These are phyloP conservation scores for Euzophera pinguis DNA, from an alignment of 2,888 invertebrate species.

Conservation along the genomic window DNA sequence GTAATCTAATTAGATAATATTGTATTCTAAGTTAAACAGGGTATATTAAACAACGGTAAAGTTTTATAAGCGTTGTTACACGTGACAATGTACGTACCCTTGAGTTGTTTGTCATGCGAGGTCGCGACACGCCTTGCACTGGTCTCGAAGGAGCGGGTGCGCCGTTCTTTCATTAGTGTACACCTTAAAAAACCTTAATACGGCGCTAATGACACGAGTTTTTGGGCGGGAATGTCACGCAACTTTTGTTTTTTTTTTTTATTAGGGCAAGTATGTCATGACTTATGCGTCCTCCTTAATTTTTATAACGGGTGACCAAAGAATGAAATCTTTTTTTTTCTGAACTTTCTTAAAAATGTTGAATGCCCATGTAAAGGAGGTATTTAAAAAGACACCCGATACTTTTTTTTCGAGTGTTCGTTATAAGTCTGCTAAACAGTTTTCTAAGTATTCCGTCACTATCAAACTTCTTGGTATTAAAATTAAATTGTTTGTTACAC, in stretches of 20 bases:
- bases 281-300: slow-evolving; percentile 2
- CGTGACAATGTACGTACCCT: slow-evolving; percentile 23
- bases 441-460: background rate
- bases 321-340: background rate
- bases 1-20: slow-evolving; percentile 7
- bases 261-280: slow-evolving; percentile 3
- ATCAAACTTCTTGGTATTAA: slow-evolving; percentile 8
- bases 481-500: slow-evolving; percentile 16
- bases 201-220: slow-evolving; percentile 61
- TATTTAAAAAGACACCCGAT: too few relatives aligned
- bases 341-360: background rate
- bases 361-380: too few relatives aligned
- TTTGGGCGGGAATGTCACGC: slow-evolving; percentile 71
- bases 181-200: slow-evolving; percentile 68
- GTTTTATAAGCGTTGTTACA: slow-evolving; percentile 16
- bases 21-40: slow-evolving; percentile 14
- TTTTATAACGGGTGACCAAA: background rate
- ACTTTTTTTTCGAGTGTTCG: too few relatives aligned
- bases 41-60: slow-evolving; percentile 19
- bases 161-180: slow-evolving; percentile 69
- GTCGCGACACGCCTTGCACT: slow-evolving; percentile 48
- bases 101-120: slow-evolving; percentile 46
- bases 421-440: too few relatives aligned
- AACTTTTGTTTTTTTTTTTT: slow-evolving; percentile 41
- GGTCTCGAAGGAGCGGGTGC: slow-evolving; percentile 76